These are phyloP conservation scores for Nymphalis urticae DNA, from an alignment of 2,888 invertebrate species.

Conservation along the genomic window DNA sequence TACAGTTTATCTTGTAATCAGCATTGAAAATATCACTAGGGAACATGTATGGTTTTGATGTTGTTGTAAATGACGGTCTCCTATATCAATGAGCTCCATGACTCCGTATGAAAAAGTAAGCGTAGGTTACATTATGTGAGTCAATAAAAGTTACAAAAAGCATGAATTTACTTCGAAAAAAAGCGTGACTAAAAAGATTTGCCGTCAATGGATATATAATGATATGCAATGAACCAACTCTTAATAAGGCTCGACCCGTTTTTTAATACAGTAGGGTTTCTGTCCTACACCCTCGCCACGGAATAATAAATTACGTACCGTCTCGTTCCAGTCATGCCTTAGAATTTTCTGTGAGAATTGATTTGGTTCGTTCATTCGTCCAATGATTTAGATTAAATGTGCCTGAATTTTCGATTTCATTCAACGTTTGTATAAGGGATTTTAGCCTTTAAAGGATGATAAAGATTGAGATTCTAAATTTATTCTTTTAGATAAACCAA, in stretches of 20 bases:
- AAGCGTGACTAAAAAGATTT: neutral
- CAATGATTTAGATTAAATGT: conserved; percentile 2
- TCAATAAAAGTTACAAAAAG: neutral
- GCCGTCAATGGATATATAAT: neutral
- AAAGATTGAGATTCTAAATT: neutral
- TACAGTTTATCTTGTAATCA: too few relatives aligned
- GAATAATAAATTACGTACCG: conserved; percentile 23
- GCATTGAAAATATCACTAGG: too few relatives aligned
- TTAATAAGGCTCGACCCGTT: conserved; percentile 3
- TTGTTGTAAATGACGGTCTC: too few relatives aligned
- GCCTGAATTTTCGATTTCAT: neutral
- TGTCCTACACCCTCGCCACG: conserved; percentile 10
- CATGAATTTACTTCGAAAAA: neutral
- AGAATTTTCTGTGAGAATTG: conserved; percentile 19
- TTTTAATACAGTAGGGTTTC: conserved; percentile 11
- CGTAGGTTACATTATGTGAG: too few relatives aligned
- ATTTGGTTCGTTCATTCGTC: neutral
- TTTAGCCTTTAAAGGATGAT: neutral
- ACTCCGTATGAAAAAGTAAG: too few relatives aligned
- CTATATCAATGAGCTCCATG: too few relatives aligned
- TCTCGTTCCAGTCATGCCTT: conserved; percentile 18
- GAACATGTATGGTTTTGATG: too few relatives aligned
- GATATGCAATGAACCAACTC: conserved; percentile 6
- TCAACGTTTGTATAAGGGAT: neutral
- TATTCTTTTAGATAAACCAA: neutral